Evolutionary conservation across 2,888 invertebrate genomes (phyloP).

Genomic region (Elgonia sp.): DNA sequence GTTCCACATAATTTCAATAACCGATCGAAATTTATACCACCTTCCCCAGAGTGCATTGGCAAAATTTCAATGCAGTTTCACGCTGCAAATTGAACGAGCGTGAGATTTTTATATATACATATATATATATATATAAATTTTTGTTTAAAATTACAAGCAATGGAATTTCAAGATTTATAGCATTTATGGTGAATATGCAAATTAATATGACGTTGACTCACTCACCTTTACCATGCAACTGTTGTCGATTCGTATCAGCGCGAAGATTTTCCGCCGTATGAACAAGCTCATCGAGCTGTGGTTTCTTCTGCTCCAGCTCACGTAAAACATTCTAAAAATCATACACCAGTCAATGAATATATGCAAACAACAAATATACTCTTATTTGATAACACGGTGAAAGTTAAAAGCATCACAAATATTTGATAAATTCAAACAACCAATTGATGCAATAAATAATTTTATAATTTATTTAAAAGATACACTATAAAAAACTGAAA

Average conservation of each 20-base stretch:
- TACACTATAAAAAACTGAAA: no score
- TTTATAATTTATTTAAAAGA: no score
- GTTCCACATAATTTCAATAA: slow-evolving; percentile 31
- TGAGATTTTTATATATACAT: no score
- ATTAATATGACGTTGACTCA: slow-evolving; percentile 53
- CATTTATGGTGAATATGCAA: slow-evolving; percentile 14
- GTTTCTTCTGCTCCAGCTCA: slow-evolving; percentile 95
- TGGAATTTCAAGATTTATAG: slow-evolving; percentile 30
- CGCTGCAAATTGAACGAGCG: not conserved
- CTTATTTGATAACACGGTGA: not conserved
- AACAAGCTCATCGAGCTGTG: slow-evolving; percentile 94
- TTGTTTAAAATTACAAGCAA: not conserved
- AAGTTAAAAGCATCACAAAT: no score
- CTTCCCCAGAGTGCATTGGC: not conserved
- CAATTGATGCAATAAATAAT: no score
- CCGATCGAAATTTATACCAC: slow-evolving; percentile 9
- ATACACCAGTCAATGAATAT: slow-evolving; percentile 41
- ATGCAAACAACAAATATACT: slow-evolving; percentile 8
- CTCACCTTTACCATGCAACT: slow-evolving; percentile 94
- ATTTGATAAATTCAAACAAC: no score
- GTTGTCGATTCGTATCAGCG: slow-evolving; percentile 93
- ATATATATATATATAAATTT: no score
- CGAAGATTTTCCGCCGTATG: slow-evolving; percentile 94
- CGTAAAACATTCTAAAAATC: slow-evolving; percentile 92
- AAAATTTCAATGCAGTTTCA: not conserved